Conservation (phyloP, 2,113 vertebrate genomes). For the Pelodiscus sinensis region DNA sequence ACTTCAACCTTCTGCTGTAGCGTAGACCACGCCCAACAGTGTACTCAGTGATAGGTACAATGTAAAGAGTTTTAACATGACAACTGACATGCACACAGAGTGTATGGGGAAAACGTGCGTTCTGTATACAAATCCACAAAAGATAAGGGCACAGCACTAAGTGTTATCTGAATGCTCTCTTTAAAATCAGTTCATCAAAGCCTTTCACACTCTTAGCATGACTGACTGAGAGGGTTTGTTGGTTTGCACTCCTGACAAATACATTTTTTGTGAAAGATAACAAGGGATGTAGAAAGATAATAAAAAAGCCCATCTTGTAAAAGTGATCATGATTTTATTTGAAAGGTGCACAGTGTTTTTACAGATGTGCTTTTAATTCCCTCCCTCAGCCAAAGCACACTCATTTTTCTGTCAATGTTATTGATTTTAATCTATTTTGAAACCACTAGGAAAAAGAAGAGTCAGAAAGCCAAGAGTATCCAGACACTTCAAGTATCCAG, state of each 20-base stretch:
- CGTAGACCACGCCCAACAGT: too few species aligned
- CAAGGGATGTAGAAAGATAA: background rate
- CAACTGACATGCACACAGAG: background rate
- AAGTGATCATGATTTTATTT: conserved; percentile 30
- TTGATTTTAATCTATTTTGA: background rate
- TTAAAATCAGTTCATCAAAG: background rate
- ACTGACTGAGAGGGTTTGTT: conserved; percentile 14
- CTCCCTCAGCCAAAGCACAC: background rate
- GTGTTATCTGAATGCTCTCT: background rate
- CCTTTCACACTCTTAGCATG: conserved; percentile 22
- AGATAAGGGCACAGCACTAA: background rate
- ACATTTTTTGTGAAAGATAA: background rate
- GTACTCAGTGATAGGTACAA: background rate
- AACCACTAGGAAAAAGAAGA: conserved; percentile 7
- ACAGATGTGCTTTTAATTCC: background rate
- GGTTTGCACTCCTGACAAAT: conserved; percentile 27
- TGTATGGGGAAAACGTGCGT: background rate
- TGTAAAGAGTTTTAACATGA: background rate
- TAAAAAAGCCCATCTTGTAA: background rate
- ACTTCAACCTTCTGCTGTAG: too few species aligned
- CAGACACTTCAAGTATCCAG: background rate
- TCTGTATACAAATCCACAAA: background rate
- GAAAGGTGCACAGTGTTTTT: background rate
- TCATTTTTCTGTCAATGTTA: background rate
- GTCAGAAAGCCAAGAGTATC: background rate